Conservation (phyloP, 2,797 vertebrate species). For the Epinephelus coioides region DNA sequence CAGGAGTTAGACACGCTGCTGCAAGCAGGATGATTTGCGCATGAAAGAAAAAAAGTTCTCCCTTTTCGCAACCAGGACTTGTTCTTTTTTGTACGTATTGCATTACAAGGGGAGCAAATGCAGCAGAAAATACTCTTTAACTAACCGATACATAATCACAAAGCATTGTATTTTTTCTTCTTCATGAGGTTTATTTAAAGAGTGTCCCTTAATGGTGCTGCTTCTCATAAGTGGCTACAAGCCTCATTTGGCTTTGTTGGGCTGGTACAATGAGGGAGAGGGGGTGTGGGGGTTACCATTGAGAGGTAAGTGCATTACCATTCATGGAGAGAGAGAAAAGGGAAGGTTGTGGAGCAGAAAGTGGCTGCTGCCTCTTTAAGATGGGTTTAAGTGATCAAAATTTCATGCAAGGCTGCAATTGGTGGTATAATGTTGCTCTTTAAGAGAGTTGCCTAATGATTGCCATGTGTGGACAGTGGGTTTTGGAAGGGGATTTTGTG, state of each 20-base stretch:
- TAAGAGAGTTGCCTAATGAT: slow-evolving; percentile 84
- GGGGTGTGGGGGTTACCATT: slow-evolving; percentile 66
- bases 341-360: slow-evolving; percentile 77
- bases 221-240: slow-evolving; percentile 84
- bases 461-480: slow-evolving; percentile 85
- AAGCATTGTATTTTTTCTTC: slow-evolving; percentile 65
- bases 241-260: slow-evolving; percentile 85
- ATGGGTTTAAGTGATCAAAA: slow-evolving; percentile 88
- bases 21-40: slow-evolving; percentile 30
- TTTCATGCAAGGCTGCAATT: slow-evolving; percentile 83
- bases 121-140: slow-evolving; percentile 76
- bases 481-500: slow-evolving; percentile 80
- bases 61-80: slow-evolving; percentile 25
- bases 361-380: slow-evolving; percentile 86
- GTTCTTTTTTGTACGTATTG: slow-evolving; percentile 61
- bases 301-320: slow-evolving; percentile 81
- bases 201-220: slow-evolving; percentile 81
- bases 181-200: slow-evolving; percentile 77
- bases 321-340: slow-evolving; percentile 78
- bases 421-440: slow-evolving; percentile 84
- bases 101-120: slow-evolving; percentile 67
- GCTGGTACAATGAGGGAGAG: slow-evolving; percentile 74
- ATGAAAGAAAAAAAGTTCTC: slow-evolving; percentile 1
- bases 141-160: slow-evolving; percentile 67
- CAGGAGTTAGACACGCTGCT: slow-evolving; percentile 35